Evolutionary conservation across 2,797 vertebrate species (phyloP).

Genomic region (Yasuhikotakia modesta): DNA sequence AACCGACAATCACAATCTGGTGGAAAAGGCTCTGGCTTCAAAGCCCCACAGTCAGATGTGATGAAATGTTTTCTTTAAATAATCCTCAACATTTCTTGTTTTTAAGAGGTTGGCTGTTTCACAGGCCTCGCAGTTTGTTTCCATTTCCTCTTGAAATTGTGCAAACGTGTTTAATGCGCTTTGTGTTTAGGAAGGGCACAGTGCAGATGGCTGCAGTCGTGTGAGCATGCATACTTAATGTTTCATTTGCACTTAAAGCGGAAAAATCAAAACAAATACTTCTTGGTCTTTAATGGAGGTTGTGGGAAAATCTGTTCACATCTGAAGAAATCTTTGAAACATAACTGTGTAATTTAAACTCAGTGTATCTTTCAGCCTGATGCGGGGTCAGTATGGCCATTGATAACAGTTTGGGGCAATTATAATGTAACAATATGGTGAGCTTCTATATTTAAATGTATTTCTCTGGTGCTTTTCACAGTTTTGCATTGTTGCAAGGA

Average conservation of each 20-base stretch:
- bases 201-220: not conserved
- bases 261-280: not conserved
- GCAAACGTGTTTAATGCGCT: constrained; percentile 12
- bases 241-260: no score
- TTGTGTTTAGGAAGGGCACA: constrained; percentile 17
- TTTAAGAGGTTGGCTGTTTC: constrained; percentile 37
- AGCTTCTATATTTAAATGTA: no score
- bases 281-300: not conserved
- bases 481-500: no score
- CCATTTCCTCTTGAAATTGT: constrained; percentile 46
- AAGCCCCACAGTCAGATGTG: constrained; percentile 55
- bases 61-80: constrained; percentile 50
- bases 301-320: not conserved
- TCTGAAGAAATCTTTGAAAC: not conserved
- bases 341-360: no score
- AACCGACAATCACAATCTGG: constrained; percentile 40
- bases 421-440: no score
- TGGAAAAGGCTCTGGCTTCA: constrained; percentile 51
- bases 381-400: no score
- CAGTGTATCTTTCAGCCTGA: no score
- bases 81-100: constrained; percentile 34
- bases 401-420: no score
- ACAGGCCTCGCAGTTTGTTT: constrained; percentile 47
- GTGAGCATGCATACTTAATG: not conserved
- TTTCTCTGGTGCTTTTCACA: no score